phyloP scores from a whole-genome alignment of 2,113 vertebrate genomes.

The Lates calcarifer region DNA sequence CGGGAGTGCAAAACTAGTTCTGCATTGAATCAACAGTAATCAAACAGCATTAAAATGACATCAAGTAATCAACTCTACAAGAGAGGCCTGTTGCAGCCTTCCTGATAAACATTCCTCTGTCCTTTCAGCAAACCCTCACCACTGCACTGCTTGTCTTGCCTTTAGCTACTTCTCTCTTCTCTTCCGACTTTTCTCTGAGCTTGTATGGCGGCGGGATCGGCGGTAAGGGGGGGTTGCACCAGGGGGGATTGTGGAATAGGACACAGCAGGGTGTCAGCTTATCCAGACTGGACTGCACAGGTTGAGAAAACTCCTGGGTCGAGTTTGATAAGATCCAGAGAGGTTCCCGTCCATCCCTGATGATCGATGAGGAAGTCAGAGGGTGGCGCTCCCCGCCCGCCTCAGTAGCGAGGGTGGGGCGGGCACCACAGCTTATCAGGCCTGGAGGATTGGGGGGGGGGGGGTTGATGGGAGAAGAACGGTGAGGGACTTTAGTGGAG shows the following conservation, averaged over 20 bases:
- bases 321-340: slow-evolving; percentile 68
- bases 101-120: slow-evolving; percentile 78
- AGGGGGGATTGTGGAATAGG: slow-evolving; percentile 39
- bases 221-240: slow-evolving; percentile 32
- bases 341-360: slow-evolving; percentile 81
- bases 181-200: slow-evolving; percentile 51
- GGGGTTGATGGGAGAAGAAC: not conserved
- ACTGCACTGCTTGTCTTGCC: slow-evolving; percentile 53
- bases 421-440: slow-evolving; percentile 80
- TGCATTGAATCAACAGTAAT: slow-evolving; percentile 83
- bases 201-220: slow-evolving; percentile 35
- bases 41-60: slow-evolving; percentile 84
- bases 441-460: slow-evolving; percentile 64
- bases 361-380: slow-evolving; percentile 79
- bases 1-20: slow-evolving; percentile 83
- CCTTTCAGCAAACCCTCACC: slow-evolving; percentile 68
- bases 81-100: slow-evolving; percentile 69
- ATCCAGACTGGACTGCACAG: slow-evolving; percentile 85
- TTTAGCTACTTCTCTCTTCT: slow-evolving; percentile 48
- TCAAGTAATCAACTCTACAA: slow-evolving; percentile 83
- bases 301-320: slow-evolving; percentile 76
- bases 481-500: slow-evolving; percentile 26
- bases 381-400: slow-evolving; percentile 65
- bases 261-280: slow-evolving; percentile 75
- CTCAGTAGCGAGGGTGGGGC: slow-evolving; percentile 31